Base-by-base conservation (phyloP, 1,140 invertebrate species). In the Zaprionus kolodkinae region DNA sequence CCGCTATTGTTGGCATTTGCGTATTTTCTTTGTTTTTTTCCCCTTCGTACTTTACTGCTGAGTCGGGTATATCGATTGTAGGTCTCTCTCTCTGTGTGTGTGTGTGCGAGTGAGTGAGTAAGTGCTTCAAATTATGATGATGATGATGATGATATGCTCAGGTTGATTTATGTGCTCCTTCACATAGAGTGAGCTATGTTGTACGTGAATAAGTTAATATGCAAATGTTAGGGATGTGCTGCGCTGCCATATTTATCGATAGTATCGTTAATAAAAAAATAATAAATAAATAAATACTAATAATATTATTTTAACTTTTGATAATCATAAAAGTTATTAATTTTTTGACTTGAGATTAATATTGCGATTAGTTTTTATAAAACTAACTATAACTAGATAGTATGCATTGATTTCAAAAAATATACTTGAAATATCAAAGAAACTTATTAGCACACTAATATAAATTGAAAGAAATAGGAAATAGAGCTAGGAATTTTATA, bases 101-200 rank as follows among this genome's bases (percentile, higher is more conserved):
- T 45, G 40, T 45, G n/a, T 15, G 40, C n/a, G n/a, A 45, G 59
- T 40, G 17, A 15, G 52, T 38, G 45, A 52, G 59, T 11, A 67
- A 52, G 60, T n/a, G 72, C 67, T 60, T 65, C 61, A 75, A 71
- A 65, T 75, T 71, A 71, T 75, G 67, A 75, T 75, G 67, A 75
- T 70, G 60, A 75, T 70, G 60, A 71, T 74, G 72, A 74, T 75
- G 60, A 64, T 70, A 45, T 71, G 52, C 67, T 59, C 67, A 71
- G 72, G 35, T 64, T 70, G 72, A 75, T 75, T 75, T 71, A 75
- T 75, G 67, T 38, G 35, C 40, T 21, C 21, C 21, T 21, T 21
- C 21, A 2, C 43, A 45, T 45, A n/a, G 27, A 54, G 27, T 0
- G 9, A 25, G 52, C 11, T 48, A 6, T 52, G 30, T 55, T 52